These are phyloP conservation scores for Ellobius talpinus DNA, from an alignment of 2,113 vertebrate species.

Conservation along the genomic window DNA sequence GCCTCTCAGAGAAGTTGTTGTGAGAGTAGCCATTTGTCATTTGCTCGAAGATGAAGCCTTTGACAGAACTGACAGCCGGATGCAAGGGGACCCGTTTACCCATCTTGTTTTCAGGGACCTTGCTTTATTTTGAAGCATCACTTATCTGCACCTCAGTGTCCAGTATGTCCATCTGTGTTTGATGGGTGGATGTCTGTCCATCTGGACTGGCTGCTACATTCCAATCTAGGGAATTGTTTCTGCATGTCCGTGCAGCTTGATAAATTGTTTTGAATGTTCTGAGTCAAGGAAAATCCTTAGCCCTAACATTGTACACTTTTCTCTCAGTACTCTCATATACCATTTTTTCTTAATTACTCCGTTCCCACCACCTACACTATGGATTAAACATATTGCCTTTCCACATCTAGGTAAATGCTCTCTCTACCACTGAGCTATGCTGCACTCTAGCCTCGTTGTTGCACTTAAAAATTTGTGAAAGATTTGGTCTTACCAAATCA, in stretches of 20 bases:
- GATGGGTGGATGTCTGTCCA: neutral
- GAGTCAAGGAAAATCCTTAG: conserved; percentile 13
- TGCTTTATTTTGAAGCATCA: conserved; percentile 13
- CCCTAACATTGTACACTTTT: neutral
- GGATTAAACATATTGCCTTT: neutral
- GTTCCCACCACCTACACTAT: neutral
- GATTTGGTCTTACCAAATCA: neutral
- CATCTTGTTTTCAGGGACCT: neutral
- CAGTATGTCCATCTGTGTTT: conserved; percentile 20
- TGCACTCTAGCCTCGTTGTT: neutral
- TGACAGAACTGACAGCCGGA: neutral
- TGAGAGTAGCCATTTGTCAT: conserved; percentile 16
- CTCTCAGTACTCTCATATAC: neutral
- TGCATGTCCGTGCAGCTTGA: conserved; percentile 1
- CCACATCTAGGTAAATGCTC: neutral
- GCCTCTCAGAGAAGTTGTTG: conserved; percentile 23
- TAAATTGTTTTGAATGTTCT: conserved; percentile 38
- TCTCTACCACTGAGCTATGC: too few species aligned
- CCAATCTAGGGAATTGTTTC: conserved; percentile 30
- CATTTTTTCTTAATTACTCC: too few species aligned
- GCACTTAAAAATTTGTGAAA: neutral
- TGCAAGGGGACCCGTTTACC: neutral
- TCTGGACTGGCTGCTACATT: conserved; percentile 40
- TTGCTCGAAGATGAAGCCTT: conserved; percentile 53
- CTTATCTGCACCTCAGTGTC: conserved; percentile 33